These are phyloP conservation scores for Rachycentron canadum DNA, from an alignment of 2,797 vertebrate genomes.

Conservation along the genomic window DNA sequence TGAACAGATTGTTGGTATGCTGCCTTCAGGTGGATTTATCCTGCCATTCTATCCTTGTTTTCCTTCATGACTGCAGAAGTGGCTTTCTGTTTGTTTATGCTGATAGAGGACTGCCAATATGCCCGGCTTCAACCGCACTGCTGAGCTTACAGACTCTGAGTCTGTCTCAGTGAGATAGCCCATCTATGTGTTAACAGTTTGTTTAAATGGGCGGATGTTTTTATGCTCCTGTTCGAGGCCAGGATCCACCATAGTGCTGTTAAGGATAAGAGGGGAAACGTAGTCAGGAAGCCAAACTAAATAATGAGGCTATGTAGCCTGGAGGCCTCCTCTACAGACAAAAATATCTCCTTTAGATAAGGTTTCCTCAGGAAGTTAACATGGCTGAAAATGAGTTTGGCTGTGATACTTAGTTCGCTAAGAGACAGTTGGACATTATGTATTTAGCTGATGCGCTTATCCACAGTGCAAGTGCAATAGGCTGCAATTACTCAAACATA, in stretches of 20 bases:
- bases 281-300: conserved; percentile 82
- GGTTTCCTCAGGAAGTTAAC: conserved; percentile 79
- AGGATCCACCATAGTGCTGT: conserved; percentile 73
- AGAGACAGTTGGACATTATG: conserved; percentile 64
- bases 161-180: conserved; percentile 72
- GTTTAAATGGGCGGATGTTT: conserved; percentile 82
- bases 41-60: conserved; percentile 44
- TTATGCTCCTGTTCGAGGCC: conserved; percentile 75
- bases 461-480: conserved; percentile 41
- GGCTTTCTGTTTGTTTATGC: conserved; percentile 67
- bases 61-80: conserved; percentile 58
- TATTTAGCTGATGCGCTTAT: conserved; percentile 62
- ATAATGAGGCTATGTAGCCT: conserved; percentile 77
- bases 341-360: conserved; percentile 78
- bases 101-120: conserved; percentile 60
- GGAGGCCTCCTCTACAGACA: conserved; percentile 70
- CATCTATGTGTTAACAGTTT: conserved; percentile 82
- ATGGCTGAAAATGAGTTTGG: conserved; percentile 76
- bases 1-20: conserved; percentile 23
- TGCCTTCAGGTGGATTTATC: conserved; percentile 42
- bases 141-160: conserved; percentile 63
- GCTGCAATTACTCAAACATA: conserved; percentile 57
- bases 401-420: conserved; percentile 74
- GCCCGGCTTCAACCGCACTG: conserved; percentile 58
- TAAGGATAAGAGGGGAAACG: conserved; percentile 79